Evolutionary conservation across 2,113 vertebrate genomes (phyloP), one percentile per base, ranked within the genome.

Genomic region (Phalacrocorax carbo): DNA sequence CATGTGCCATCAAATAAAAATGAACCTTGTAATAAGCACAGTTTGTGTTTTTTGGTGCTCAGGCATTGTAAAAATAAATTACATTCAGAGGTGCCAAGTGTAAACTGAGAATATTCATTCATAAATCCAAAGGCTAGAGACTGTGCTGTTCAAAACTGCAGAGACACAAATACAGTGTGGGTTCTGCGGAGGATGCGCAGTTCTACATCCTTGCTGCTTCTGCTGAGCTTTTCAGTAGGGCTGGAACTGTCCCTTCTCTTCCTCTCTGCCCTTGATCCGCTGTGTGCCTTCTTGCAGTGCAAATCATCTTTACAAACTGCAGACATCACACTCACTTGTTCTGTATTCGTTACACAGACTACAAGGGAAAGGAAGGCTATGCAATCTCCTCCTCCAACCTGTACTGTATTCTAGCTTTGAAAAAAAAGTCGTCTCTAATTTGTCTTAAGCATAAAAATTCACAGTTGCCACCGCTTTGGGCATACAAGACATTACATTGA

Each of bases 81-180:
- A 76, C 27, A 32, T 62, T 76, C 36, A 65, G 66, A 52, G n/a
- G 10, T 80, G 46, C 60, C 57, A 65, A 92, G 48, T 36, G 36
- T 86, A 80, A 94, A 69, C 29, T 80, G 88, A 82, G 58, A 76
- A 42, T 83, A 89, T 78, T 88, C 52, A 69, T 92, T 91, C 86
- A 72, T n/a, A 76, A 82, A 83, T 83, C 44, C 46, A 38, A 76
- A 82, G 54, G 12, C 76, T 38, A 20, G 51, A 54, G 38, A 15
- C 55, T 65, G 1, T 44, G 71, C 72, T 4, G 1, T 60, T 77
- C 36, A 69, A 15, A 91, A 68, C 40, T 7, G 8, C 68, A 61
- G 61, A 62, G 72, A 36, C 49, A 49, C 34, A 83, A 69, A 38
- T 5, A 15, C 9, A 14, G 8, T 65, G 73, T 21, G 44, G 8